Conservation (phyloP, 2,113 vertebrate genomes). For the Papio anubis region DNA sequence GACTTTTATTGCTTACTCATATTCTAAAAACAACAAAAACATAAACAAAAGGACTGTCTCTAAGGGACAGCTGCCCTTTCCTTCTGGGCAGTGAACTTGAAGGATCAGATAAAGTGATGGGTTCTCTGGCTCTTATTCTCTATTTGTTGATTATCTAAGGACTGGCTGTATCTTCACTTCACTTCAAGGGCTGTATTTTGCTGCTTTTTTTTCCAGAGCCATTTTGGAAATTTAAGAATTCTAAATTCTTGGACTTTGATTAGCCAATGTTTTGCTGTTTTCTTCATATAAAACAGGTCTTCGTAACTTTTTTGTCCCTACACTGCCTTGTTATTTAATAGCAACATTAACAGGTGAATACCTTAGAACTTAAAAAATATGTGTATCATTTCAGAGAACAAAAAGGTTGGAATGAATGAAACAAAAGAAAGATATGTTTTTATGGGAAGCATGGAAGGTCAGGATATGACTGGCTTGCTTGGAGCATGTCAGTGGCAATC, state of each 20-base stretch:
- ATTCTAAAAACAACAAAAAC: not conserved
- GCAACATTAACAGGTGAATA: not conserved
- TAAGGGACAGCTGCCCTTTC: not conserved
- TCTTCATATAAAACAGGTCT: not conserved
- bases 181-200: not conserved
- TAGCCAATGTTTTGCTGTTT: not conserved
- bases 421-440: not conserved
- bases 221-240: not conserved
- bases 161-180: not conserved
- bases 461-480: not conserved
- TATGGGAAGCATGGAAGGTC: not conserved
- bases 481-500: not conserved
- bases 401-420: not conserved
- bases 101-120: not conserved
- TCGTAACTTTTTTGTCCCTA: not conserved
- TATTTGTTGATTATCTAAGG: not conserved
- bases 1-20: not conserved
- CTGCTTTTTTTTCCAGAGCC: not conserved
- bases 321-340: not conserved
- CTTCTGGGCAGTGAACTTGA: not conserved
- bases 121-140: not conserved
- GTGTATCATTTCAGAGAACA: not conserved
- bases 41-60: not conserved
- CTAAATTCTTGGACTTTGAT: not conserved
- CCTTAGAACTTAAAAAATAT: not conserved